Percentiles rank a stretch among this genome's conserved stretches.
These are phyloP conservation scores for Jordanella pulchra DNA, from an alignment of 2,797 vertebrate genomes.

Conservation along the genomic window DNA sequence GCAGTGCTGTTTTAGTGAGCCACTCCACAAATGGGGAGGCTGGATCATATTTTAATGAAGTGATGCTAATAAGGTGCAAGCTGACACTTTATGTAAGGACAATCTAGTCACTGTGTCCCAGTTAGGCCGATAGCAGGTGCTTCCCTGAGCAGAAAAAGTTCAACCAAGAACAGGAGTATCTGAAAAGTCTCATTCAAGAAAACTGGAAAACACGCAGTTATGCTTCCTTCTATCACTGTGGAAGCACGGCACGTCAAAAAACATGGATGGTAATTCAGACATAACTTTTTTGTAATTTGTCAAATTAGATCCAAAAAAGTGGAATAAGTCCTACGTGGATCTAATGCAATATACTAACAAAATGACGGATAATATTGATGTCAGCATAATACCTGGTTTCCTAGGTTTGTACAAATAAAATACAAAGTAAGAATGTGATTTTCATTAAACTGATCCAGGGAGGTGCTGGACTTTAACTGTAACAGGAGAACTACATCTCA, in stretches of 20 bases:
- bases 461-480: too few species aligned
- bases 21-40: constrained; percentile 46
- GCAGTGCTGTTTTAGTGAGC: constrained; percentile 57
- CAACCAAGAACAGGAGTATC: constrained; percentile 58
- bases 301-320: too few species aligned
- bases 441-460: too few species aligned
- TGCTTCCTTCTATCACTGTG: constrained; percentile 41
- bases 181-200: constrained; percentile 69
- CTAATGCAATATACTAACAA: too few species aligned
- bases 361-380: too few species aligned
- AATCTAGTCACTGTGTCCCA: constrained; percentile 53
- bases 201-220: constrained; percentile 56
- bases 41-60: constrained; percentile 76
- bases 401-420: too few species aligned
- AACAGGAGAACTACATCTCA: too few species aligned
- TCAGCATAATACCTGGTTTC: too few species aligned
- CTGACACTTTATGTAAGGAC: constrained; percentile 74
- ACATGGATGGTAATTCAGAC: neutral
- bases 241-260: constrained; percentile 11
- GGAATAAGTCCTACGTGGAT: too few species aligned
- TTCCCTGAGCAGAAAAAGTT: constrained; percentile 58
- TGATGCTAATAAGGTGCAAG: constrained; percentile 68
- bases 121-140: constrained; percentile 63
- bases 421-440: too few species aligned
- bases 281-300: too few species aligned